These are phyloP conservation scores for Aspiorhynchus laticeps DNA, from an alignment of 2,113 vertebrate species.

Conservation along the genomic window DNA sequence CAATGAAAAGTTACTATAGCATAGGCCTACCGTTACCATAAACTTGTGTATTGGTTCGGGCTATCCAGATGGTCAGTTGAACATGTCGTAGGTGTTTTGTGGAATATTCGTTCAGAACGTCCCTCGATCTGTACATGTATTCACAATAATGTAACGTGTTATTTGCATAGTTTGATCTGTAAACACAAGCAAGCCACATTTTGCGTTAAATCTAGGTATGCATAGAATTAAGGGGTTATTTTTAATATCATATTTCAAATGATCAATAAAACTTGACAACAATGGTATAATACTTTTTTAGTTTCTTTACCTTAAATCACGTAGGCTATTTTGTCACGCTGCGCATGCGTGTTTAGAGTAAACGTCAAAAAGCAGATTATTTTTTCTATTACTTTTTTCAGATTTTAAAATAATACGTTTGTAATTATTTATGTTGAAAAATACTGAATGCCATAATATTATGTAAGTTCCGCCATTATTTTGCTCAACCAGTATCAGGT, in stretches of 20 bases:
- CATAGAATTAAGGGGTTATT: background rate
- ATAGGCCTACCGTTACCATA: background rate
- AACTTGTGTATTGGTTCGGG: background rate
- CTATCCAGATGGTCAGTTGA: background rate
- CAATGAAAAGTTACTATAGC: background rate
- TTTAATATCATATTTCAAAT: background rate
- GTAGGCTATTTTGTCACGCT: background rate
- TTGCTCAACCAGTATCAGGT: background rate
- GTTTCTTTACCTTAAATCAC: background rate
- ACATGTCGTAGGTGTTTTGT: background rate
- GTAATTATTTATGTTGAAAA: background rate
- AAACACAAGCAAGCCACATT: background rate
- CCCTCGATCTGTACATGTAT: background rate
- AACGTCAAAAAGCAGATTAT: background rate
- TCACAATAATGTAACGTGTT: background rate
- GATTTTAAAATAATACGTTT: background rate
- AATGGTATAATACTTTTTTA: no score
- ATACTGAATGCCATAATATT: background rate
- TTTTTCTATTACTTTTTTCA: background rate
- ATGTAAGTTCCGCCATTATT: background rate
- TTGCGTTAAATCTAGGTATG: no score
- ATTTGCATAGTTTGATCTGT: background rate
- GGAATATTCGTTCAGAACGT: background rate
- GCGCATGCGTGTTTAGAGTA: background rate
- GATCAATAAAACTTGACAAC: background rate